Percentiles rank a stretch among this genome's conserved stretches.
Evolutionary conservation across 1,140 invertebrate genomes (phyloP).

Genomic region (Drosophila biarmipes): DNA sequence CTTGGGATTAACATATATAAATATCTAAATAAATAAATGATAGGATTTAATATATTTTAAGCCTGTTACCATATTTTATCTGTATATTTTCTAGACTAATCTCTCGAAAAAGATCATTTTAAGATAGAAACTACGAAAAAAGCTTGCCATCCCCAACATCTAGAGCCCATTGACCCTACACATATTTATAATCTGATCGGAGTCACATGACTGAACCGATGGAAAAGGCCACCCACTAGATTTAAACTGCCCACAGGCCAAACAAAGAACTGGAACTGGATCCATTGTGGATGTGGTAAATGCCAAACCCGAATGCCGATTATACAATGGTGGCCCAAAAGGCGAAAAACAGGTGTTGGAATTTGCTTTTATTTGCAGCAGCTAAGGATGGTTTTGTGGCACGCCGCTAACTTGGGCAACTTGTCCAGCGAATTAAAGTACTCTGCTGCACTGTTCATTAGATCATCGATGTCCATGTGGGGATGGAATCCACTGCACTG

Average conservation of each 20-base stretch:
- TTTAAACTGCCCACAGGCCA: slow-evolving; percentile 25
- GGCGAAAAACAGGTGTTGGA: slow-evolving; percentile 51
- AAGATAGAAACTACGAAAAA: no score
- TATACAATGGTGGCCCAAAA: slow-evolving; percentile 57
- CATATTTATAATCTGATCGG: slow-evolving; percentile 2
- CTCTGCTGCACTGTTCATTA: slow-evolving; percentile 48
- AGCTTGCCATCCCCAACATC: background rate
- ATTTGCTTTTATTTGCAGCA: slow-evolving; percentile 22
- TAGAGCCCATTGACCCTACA: slow-evolving; percentile 24
- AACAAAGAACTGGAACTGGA: slow-evolving; percentile 29
- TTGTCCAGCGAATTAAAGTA: slow-evolving; percentile 16
- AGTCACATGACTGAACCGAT: slow-evolving; percentile 17
- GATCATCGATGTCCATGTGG: slow-evolving; percentile 60
- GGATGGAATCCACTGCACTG: slow-evolving; percentile 28
- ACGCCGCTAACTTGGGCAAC: slow-evolving; percentile 39
- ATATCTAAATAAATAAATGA: no score
- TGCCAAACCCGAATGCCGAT: slow-evolving; percentile 50
- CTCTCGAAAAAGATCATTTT: no score
- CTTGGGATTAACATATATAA: background rate
- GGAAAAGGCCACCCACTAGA: slow-evolving; percentile 44
- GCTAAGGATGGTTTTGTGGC: slow-evolving; percentile 40
- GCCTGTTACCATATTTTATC: no score
- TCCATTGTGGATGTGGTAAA: slow-evolving; percentile 43
- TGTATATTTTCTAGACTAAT: background rate
- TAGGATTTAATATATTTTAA: no score